phyloP scores from a whole-genome alignment of 1,140 invertebrate species.

The Drosophila lowei region DNA sequence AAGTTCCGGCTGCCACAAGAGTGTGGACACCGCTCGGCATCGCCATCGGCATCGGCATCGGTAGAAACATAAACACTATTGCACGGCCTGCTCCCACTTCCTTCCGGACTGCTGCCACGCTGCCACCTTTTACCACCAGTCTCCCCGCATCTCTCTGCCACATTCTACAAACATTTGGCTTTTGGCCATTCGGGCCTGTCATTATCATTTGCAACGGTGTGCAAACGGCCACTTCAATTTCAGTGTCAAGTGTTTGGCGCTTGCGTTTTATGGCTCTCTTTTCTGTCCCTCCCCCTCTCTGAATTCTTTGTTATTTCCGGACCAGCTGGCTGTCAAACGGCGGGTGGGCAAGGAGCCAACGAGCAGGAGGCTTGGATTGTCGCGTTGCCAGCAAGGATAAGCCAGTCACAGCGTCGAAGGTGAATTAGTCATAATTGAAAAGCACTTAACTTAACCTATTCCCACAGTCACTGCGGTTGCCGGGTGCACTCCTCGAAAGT shows the following conservation, averaged over 20 bases:
- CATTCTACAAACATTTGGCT: conserved; percentile 35
- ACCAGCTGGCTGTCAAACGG: conserved; percentile 40
- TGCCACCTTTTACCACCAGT: not conserved
- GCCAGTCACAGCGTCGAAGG: conserved; percentile 13
- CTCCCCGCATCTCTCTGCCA: not conserved
- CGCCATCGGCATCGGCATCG: no score
- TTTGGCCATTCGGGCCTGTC: conserved; percentile 58
- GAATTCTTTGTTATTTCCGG: conserved; percentile 18
- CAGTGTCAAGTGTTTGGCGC: conserved; percentile 70
- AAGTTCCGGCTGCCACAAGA: conserved; percentile 34
- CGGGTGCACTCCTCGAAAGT: conserved; percentile 19
- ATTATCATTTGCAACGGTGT: conserved; percentile 70
- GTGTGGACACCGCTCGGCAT: conserved; percentile 1
- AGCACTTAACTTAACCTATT: conserved; percentile 44
- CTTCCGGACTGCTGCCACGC: no score
- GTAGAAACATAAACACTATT: conserved; percentile 13
- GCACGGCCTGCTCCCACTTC: not conserved
- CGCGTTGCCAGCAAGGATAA: conserved; percentile 5
- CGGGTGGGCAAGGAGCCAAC: conserved; percentile 55
- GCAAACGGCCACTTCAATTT: conserved; percentile 66
- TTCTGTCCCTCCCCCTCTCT: conserved; percentile 9
- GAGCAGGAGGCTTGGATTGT: not conserved
- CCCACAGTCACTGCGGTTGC: conserved; percentile 19
- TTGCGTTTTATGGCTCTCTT: conserved; percentile 59
- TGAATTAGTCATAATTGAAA: conserved; percentile 76